These are phyloP conservation scores for Craseonycteris thonglongyai DNA, from an alignment of 2,113 vertebrate species.

Conservation along the genomic window DNA sequence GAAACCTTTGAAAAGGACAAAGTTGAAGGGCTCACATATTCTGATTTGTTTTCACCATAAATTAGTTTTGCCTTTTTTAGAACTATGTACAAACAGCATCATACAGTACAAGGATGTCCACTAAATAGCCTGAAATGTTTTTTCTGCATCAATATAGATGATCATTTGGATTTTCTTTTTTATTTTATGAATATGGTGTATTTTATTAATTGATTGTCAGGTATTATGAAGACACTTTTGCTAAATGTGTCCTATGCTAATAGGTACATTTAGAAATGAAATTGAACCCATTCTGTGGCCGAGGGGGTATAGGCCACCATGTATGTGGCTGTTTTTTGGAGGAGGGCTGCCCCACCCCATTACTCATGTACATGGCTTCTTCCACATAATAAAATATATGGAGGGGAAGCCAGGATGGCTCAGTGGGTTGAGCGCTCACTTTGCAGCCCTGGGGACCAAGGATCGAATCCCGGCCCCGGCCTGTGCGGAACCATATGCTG, in stretches of 20 bases:
- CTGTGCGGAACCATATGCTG: too few species aligned
- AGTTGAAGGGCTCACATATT: neutral
- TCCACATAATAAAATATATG: neutral
- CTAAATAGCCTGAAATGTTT: neutral
- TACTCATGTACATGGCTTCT: neutral
- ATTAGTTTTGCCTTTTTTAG: neutral
- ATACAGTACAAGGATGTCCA: neutral
- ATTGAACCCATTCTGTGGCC: neutral
- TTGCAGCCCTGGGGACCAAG: too few species aligned
- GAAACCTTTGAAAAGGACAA: neutral
- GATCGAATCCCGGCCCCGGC: too few species aligned
- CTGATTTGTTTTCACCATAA: neutral
- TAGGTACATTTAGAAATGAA: neutral
- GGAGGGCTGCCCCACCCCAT: slow-evolving; percentile 11
- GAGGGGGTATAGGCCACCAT: neutral
- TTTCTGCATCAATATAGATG: neutral
- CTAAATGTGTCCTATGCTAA: neutral
- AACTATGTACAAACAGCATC: neutral
- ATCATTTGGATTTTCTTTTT: neutral
- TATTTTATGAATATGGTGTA: neutral
- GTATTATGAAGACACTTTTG: neutral
- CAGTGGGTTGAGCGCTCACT: too few species aligned
- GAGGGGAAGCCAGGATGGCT: too few species aligned
- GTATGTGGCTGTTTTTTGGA: neutral
- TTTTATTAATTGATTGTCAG: neutral